Percentiles rank a stretch among this genome's conserved stretches.
Conservation (phyloP, 2,888 invertebrate genomes). For the Venustoraphidia nigricollis region DNA sequence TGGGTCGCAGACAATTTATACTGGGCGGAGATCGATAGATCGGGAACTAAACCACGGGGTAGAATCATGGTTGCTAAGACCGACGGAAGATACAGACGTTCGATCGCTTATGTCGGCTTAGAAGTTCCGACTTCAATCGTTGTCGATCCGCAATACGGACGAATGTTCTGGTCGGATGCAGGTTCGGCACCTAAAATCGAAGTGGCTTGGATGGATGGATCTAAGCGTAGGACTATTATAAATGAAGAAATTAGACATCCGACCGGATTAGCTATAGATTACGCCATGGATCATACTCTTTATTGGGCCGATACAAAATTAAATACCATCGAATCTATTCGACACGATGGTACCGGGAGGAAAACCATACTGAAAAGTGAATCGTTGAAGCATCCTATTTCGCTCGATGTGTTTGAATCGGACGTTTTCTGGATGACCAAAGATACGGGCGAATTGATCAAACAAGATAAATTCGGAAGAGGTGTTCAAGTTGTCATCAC, state of each 20-base stretch:
- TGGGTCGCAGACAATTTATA: slow-evolving; percentile 89
- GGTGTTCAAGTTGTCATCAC: slow-evolving; percentile 77
- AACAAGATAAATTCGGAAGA: slow-evolving; percentile 93
- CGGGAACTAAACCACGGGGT: slow-evolving; percentile 58
- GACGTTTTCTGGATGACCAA: slow-evolving; percentile 86
- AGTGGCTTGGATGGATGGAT: slow-evolving; percentile 93
- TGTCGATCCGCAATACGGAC: slow-evolving; percentile 71
- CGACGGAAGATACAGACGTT: slow-evolving; percentile 77
- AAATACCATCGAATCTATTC: slow-evolving; percentile 76
- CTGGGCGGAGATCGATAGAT: slow-evolving; percentile 77
- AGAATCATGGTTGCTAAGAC: slow-evolving; percentile 76
- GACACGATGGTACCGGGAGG: slow-evolving; percentile 63
- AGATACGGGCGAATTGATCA: slow-evolving; percentile 71
- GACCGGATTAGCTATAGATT: slow-evolving; percentile 80
- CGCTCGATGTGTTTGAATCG: slow-evolving; percentile 88
- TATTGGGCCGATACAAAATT: slow-evolving; percentile 95
- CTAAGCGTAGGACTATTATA: slow-evolving; percentile 65
- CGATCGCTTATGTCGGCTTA: slow-evolving; percentile 61
- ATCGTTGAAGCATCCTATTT: slow-evolving; percentile 59
- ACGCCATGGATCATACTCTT: slow-evolving; percentile 72
- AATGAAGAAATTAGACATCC: slow-evolving; percentile 74
- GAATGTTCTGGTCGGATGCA: slow-evolving; percentile 89
- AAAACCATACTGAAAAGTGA: slow-evolving; percentile 60
- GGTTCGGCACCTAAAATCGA: slow-evolving; percentile 88
- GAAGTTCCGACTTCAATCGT: slow-evolving; percentile 81